A percentile compares a stretch with the other conserved stretches of the same genome.
These are phyloP conservation scores for Gallinago paraguaiae DNA, from an alignment of 2,113 vertebrate species.

Conservation along the genomic window DNA sequence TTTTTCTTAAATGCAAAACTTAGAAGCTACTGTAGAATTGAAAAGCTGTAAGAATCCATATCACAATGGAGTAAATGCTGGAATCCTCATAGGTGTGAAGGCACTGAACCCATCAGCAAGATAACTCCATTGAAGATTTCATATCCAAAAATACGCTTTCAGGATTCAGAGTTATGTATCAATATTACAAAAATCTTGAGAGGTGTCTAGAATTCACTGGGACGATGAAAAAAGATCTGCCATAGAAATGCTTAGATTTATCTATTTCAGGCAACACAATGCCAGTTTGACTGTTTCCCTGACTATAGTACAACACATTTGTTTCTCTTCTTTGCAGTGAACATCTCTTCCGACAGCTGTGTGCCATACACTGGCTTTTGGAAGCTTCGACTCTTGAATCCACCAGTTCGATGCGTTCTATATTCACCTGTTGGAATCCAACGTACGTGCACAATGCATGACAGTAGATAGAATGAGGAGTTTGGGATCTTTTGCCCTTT, in stretches of 20 bases:
- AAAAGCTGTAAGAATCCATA: not conserved
- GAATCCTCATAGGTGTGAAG: not conserved
- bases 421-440: conserved; percentile 76
- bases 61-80: not conserved
- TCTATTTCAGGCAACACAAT: not conserved
- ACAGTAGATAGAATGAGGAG: not conserved
- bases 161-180: not conserved
- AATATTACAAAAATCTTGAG: not conserved
- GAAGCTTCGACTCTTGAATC: conserved; percentile 74
- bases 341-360: conserved; percentile 77
- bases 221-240: not conserved
- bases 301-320: not conserved
- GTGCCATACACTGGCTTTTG: conserved; percentile 79
- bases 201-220: not conserved
- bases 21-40: not conserved
- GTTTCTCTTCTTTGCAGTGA: conserved; percentile 55
- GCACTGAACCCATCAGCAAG: not conserved
- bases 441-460: conserved; percentile 35
- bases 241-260: not conserved
- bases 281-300: not conserved
- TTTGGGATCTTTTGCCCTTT: not conserved
- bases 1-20: not conserved
- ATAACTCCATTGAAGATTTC: not conserved
- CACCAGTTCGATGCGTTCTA: conserved; percentile 51
- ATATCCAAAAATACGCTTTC: not conserved